These are phyloP conservation scores for Nerophis ophidion DNA, from an alignment of 2,113 vertebrate genomes.

Conservation along the genomic window DNA sequence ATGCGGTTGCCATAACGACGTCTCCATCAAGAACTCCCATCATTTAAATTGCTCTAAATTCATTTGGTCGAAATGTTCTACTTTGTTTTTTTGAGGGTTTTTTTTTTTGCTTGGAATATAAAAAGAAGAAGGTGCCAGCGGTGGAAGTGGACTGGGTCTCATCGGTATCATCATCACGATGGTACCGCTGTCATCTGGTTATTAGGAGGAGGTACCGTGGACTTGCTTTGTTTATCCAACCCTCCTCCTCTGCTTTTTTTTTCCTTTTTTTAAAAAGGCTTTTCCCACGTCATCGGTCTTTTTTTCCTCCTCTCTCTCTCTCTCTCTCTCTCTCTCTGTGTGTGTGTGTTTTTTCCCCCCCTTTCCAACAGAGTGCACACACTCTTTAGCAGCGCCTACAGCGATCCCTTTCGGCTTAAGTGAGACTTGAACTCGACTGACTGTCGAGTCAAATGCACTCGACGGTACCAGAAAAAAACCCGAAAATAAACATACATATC, in stretches of 20 bases:
- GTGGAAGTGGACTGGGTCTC: constrained; percentile 27
- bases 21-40: neutral
- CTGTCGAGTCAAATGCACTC: constrained; percentile 20
- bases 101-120: neutral
- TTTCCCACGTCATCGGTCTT: constrained; percentile 62
- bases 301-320: neutral
- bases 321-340: constrained; percentile 29
- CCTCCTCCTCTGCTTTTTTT: constrained; percentile 7
- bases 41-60: neutral
- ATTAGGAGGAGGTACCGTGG: constrained; percentile 22
- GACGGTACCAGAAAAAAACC: constrained; percentile 16
- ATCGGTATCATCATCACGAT: constrained; percentile 8
- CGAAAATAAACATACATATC: neutral
- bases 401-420: constrained; percentile 79
- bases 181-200: constrained; percentile 52
- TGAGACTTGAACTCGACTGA: constrained; percentile 65
- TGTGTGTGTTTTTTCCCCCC: constrained; percentile 45
- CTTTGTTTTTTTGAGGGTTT: too few relatives aligned
- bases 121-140: constrained; percentile 20
- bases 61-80: too few relatives aligned
- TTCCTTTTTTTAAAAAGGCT: constrained; percentile 23
- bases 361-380: constrained; percentile 26
- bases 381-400: constrained; percentile 76
- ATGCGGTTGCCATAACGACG: constrained; percentile 41
- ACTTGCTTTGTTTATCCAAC: constrained; percentile 41